Evolutionary conservation across 2,113 vertebrate species (phyloP).

Genomic region (Rhinopomastus cyanomelas): DNA sequence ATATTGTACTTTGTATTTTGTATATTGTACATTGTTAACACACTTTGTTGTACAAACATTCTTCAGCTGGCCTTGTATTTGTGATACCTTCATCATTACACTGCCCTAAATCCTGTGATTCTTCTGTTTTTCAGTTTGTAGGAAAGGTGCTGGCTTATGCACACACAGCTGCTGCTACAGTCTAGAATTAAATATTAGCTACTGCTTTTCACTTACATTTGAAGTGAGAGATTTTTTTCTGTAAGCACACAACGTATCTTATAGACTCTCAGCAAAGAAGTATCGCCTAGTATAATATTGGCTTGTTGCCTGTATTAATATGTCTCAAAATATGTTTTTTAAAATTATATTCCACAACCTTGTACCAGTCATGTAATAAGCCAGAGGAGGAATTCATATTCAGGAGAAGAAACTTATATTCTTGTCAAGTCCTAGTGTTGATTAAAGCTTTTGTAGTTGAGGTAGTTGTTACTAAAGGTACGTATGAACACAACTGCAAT

Average conservation of each 20-base stretch:
- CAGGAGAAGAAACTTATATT: neutral
- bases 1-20: conserved; percentile 25
- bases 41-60: conserved; percentile 5
- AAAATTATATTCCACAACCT: neutral
- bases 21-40: conserved; percentile 24
- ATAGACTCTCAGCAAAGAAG: neutral
- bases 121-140: neutral
- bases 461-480: neutral
- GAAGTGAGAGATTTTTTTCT: conserved; percentile 30
- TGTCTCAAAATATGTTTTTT: conserved; percentile 20
- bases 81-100: conserved; percentile 32
- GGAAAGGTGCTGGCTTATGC: conserved; percentile 38
- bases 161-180: conserved; percentile 18
- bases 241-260: neutral
- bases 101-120: conserved; percentile 20
- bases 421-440: neutral
- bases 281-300: neutral
- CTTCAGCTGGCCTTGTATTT: conserved; percentile 19
- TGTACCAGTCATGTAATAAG: conserved; percentile 38
- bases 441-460: conserved; percentile 17
- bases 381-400: conserved; percentile 21
- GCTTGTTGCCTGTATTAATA: conserved; percentile 23
- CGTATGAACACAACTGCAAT: neutral
- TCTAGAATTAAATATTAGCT: conserved; percentile 42
- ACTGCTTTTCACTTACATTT: conserved; percentile 46